Evolutionary conservation across 1,140 invertebrate genomes (phyloP), one percentile per base, ranked within the genome.

Genomic region (Musca vetustissima): DNA sequence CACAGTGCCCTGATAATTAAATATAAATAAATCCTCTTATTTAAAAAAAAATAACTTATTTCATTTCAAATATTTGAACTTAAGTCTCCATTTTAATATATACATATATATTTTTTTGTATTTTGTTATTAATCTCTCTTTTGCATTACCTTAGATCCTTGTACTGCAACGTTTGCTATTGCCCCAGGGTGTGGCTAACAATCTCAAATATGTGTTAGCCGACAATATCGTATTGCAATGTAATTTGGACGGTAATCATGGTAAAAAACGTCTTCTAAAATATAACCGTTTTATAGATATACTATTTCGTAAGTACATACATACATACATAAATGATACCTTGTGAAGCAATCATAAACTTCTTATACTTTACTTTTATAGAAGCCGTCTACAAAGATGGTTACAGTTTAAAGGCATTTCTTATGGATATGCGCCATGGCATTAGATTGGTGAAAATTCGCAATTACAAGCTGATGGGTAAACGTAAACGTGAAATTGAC

Each of bases 241-340:
- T 8, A 57, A 57, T 57, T 3, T 57, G 14, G 53, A 57, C 13
- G 53, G 53, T 6, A 24, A n/a, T n/a, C 53, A 57, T n/a, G 25
- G n/a, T 17, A 57, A 57, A 28, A 57, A 8, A 15, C 14, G 53
- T 28, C 22, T 57, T 28, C 25, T 57, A n/a, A 57, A 57, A 9
- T 57, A 24, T 57, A 15, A 24, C 4, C 24, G 25, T 15, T 28
- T 22, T 25, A 57, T 57, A 15, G 53, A 57, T 57, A 17, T 17
- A n/a, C 15, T 57, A 15, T 57, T 28, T 57, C 22, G 53, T 57
- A 57, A 57, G 53, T 57, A 57, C 15, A n/a, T 21, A n/a, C 28
- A 28, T 17, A 25, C n/a, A n/a, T n/a, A 17, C 19, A 55, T 24
- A 3, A 25, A 55, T 53, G 21, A 4, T 4, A 53, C 4, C 11